Evolutionary conservation across 2,888 invertebrate genomes (phyloP).

Genomic region (Eustalomyia histrio): DNA sequence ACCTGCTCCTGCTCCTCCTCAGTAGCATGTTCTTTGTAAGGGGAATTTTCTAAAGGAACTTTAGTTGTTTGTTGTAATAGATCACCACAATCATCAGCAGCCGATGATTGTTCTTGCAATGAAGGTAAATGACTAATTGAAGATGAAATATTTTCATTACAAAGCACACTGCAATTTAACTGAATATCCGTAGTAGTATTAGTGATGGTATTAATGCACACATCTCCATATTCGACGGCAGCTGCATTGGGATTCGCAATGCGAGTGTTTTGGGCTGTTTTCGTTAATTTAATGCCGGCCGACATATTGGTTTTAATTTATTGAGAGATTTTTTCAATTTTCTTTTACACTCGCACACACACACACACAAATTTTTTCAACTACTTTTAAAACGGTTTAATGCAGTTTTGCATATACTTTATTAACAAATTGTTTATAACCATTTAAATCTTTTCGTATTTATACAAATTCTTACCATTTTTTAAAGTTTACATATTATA

Average conservation of each 20-base stretch:
- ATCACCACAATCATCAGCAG: background rate
- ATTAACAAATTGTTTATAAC: background rate
- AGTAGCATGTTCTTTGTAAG: background rate
- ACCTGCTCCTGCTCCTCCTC: background rate
- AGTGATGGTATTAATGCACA: conserved; percentile 5
- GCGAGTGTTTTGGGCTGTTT: background rate
- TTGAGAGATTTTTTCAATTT: background rate
- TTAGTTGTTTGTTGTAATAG: conserved; percentile 17
- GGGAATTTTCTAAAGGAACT: conserved; percentile 43
- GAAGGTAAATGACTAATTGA: conserved; percentile 39
- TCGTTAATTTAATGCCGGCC: conserved; percentile 40
- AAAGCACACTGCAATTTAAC: background rate
- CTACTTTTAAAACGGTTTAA: background rate
- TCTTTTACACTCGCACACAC: background rate
- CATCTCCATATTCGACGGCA: conserved; percentile 12
- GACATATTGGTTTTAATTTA: conserved; percentile 24
- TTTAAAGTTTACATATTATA: background rate
- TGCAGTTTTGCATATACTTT: background rate
- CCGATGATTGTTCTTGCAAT: conserved; percentile 10
- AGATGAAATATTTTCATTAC: conserved; percentile 7
- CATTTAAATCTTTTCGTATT: background rate
- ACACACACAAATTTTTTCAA: background rate
- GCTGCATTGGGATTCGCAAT: conserved; percentile 7
- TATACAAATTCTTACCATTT: background rate
- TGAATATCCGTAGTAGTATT: background rate